phyloP scores from a whole-genome alignment of 1,140 invertebrate genomes.

The Zophobas morio region DNA sequence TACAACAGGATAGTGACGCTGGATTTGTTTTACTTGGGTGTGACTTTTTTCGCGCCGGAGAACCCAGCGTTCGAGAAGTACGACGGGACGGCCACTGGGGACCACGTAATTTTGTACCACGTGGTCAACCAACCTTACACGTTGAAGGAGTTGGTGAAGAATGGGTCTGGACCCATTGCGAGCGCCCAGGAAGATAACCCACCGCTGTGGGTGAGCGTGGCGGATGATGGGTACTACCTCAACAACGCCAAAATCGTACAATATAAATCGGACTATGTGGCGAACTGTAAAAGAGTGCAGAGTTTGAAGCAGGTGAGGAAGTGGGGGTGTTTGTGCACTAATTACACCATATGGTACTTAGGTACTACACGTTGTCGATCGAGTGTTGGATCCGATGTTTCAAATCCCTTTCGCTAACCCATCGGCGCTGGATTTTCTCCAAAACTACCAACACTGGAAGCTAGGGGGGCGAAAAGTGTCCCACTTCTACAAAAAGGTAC shows the following conservation, averaged over 20 bases:
- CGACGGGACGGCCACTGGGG: slow-evolving; percentile 65
- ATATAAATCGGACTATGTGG: slow-evolving; percentile 75
- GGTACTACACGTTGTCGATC: slow-evolving; percentile 84
- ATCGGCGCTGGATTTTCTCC: slow-evolving; percentile 79
- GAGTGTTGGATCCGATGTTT: slow-evolving; percentile 81
- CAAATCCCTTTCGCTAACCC: slow-evolving; percentile 70
- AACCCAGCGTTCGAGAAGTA: slow-evolving; percentile 82
- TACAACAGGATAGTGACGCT: slow-evolving; percentile 33
- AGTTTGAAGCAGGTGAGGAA: slow-evolving; percentile 76
- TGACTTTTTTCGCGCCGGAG: slow-evolving; percentile 83
- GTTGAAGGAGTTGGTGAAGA: slow-evolving; percentile 72
- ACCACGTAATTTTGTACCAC: slow-evolving; percentile 78
- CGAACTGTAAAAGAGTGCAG: slow-evolving; percentile 64
- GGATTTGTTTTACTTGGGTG: slow-evolving; percentile 75
- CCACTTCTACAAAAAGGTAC: slow-evolving; percentile 29
- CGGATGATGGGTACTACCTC: slow-evolving; percentile 79
- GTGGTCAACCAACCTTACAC: slow-evolving; percentile 70
- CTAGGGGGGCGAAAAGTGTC: background rate
- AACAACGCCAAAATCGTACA: slow-evolving; percentile 83
- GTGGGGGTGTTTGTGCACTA: no score
- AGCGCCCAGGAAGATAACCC: slow-evolving; percentile 76
- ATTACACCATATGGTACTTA: background rate
- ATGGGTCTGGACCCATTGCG: slow-evolving; percentile 61
- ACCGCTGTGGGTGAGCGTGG: slow-evolving; percentile 81
- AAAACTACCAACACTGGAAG: slow-evolving; percentile 69